phyloP scores from a whole-genome alignment of 2,113 vertebrate species.

The Arenaria interpres region DNA sequence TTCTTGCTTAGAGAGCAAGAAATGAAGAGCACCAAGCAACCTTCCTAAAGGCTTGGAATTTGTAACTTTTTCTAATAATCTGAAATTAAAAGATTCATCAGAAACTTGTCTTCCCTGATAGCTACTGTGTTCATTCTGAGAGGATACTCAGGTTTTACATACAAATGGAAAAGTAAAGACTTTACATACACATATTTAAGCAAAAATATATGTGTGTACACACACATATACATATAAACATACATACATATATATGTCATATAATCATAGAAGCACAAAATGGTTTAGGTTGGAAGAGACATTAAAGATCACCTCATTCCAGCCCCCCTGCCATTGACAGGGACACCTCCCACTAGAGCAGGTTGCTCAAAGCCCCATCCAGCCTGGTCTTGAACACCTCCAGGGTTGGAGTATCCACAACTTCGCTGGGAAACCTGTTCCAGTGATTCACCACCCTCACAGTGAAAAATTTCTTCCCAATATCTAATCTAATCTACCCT shows the following conservation, averaged over 20 bases:
- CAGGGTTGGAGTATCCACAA: not conserved
- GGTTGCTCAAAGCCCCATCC: not conserved
- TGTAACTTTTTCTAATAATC: not conserved
- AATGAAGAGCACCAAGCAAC: not conserved
- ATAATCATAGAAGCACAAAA: not conserved
- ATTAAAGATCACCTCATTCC: not conserved
- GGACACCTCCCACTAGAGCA: not conserved
- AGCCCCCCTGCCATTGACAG: not conserved
- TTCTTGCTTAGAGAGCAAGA: not conserved
- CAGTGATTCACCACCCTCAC: not conserved
- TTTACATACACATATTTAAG: not conserved
- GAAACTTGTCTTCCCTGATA: not conserved
- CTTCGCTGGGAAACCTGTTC: not conserved
- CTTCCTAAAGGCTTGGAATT: not conserved
- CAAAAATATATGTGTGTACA: not conserved
- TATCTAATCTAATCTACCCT: not conserved
- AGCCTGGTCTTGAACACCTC: not conserved
- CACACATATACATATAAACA: not conserved
- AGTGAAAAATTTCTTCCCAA: not conserved
- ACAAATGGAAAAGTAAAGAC: not conserved
- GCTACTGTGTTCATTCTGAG: not conserved
- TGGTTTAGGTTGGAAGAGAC: not conserved
- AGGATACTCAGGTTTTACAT: not conserved
- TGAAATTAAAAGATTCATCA: not conserved
- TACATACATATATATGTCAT: not conserved